phyloP scores from a whole-genome alignment of 2,797 vertebrate species.

The Aphelocoma californica region DNA sequence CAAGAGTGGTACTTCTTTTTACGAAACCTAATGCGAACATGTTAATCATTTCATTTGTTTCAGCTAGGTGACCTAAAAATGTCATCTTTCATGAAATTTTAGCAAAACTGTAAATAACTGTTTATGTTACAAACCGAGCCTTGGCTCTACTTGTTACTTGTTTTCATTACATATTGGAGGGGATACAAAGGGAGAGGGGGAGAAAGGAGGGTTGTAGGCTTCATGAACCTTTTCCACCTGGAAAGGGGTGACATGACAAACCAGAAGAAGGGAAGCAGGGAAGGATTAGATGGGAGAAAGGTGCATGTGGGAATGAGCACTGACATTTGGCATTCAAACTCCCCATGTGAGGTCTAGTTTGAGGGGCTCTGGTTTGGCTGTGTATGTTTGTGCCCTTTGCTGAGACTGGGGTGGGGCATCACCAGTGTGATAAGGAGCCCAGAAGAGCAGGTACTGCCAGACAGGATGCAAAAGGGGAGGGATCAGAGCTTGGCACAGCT shows the following conservation, averaged over 20 bases:
- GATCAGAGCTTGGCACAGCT: background rate
- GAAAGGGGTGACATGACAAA: background rate
- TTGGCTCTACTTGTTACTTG: background rate
- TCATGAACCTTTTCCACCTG: background rate
- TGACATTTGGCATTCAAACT: background rate
- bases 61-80: slow-evolving; percentile 42
- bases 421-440: background rate
- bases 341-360: background rate
- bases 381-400: background rate
- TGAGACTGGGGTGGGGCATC: background rate
- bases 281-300: background rate
- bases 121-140: background rate
- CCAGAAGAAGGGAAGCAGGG: background rate
- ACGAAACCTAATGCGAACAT: background rate
- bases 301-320: background rate
- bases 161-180: background rate
- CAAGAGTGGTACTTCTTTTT: background rate
- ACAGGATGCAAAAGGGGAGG: background rate
- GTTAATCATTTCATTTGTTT: slow-evolving; percentile 6
- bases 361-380: background rate
- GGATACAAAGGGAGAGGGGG: background rate
- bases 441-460: background rate
- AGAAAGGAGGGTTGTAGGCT: background rate
- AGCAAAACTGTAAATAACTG: slow-evolving; percentile 44
- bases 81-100: background rate